Percentiles rank a stretch among this genome's conserved stretches.
These are phyloP conservation scores for Chironex yamaguchii DNA, from an alignment of 30 jellyfish, hydroid and myxozoan species.

Conservation along the genomic window DNA sequence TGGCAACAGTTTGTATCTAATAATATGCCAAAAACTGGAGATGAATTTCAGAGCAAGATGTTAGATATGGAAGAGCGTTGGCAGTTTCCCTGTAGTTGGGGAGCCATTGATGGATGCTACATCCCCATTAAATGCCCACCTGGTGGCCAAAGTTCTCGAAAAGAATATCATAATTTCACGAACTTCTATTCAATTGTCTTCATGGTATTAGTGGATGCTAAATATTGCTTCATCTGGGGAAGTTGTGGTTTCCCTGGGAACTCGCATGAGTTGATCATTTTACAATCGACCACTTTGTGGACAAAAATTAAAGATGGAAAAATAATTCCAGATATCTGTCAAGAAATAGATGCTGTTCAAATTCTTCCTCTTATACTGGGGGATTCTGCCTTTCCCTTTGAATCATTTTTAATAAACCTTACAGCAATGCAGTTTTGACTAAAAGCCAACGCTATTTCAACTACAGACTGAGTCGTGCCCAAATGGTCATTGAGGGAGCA, in stretches of 20 bases:
- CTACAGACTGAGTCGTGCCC: conserved; percentile 87
- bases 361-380: conserved; percentile 72
- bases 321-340: conserved; percentile 34
- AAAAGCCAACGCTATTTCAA: conserved; percentile 71
- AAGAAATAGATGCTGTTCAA: not conserved
- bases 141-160: conserved; percentile 58
- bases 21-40: conserved; percentile 29
- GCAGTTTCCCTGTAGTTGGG: conserved; percentile 84
- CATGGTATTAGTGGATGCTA: conserved; percentile 78
- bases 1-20: conserved; percentile 31
- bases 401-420: conserved; percentile 59
- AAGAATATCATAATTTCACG: conserved; percentile 70
- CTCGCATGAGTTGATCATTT: conserved; percentile 66
- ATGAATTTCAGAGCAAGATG: conserved; percentile 13
- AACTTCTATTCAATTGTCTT: conserved; percentile 71
- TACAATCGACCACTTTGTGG: conserved; percentile 85
- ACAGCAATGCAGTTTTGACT: conserved; percentile 72
- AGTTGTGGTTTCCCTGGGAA: conserved; percentile 84
- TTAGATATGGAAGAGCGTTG: conserved; percentile 62
- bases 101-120: conserved; percentile 82
- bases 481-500: conserved; percentile 81
- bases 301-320: conserved; percentile 35
- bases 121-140: conserved; percentile 76
- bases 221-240: conserved; percentile 78
- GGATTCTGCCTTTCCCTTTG: conserved; percentile 78